A percentile compares a stretch with the other conserved stretches of the same genome.
These are phyloP conservation scores for Halisarca cf. caerulea DNA, from an alignment of 37 sponge, comb jelly and placozoan species.

Conservation along the genomic window DNA sequence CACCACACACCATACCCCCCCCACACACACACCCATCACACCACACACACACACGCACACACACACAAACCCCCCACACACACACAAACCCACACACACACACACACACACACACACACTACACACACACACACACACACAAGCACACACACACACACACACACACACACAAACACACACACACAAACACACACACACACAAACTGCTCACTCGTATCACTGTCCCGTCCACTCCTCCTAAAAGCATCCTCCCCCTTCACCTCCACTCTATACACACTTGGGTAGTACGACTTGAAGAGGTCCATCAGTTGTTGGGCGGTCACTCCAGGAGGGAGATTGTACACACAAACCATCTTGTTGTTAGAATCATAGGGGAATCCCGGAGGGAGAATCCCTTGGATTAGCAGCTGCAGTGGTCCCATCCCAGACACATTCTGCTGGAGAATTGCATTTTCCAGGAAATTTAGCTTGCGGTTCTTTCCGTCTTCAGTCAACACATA, in stretches of 20 bases:
- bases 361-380: conserved; percentile 26
- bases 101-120: conserved; percentile 5
- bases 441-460: conserved; percentile 30
- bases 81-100: conserved; percentile 10
- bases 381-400: conserved; percentile 32
- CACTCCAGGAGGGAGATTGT: conserved; percentile 43
- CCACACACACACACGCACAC: conserved; percentile 17
- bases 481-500: conserved; percentile 36
- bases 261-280: conserved; percentile 68
- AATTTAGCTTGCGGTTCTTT: background rate
- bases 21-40: background rate
- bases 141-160: background rate
- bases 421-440: conserved; percentile 3
- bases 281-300: conserved; percentile 64
- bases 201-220: background rate
- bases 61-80: conserved; percentile 15
- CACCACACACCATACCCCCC: no score
- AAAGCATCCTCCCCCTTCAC: conserved; percentile 13
- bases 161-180: background rate
- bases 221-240: background rate
- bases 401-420: conserved; percentile 48
- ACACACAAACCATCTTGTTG: conserved; percentile 29
- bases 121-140: conserved; percentile 19
- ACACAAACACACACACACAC: background rate
- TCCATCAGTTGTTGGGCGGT: conserved; percentile 73